phyloP scores from a whole-genome alignment of 1,140 invertebrate species.

The Drosophila insularis region DNA sequence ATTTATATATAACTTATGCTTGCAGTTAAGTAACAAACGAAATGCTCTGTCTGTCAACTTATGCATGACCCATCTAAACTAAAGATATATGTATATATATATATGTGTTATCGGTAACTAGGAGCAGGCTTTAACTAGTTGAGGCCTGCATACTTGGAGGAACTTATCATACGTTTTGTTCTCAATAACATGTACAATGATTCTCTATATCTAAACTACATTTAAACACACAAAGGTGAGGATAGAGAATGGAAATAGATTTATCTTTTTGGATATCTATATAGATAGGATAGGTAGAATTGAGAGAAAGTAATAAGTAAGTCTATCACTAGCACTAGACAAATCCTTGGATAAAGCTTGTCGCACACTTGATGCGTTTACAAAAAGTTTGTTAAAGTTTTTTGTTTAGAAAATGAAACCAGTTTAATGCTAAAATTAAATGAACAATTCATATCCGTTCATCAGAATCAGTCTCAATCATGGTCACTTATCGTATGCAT shows the following conservation, averaged over 20 bases:
- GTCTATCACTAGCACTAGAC: constrained; percentile 76
- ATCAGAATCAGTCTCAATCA: constrained; percentile 63
- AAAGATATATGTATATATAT: constrained; percentile 26
- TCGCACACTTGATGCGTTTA: constrained; percentile 15
- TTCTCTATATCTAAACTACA: constrained; percentile 53
- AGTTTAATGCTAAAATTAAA: constrained; percentile 45
- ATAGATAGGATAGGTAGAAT: constrained; percentile 24
- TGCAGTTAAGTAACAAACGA: constrained; percentile 24
- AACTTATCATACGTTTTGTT: constrained; percentile 72
- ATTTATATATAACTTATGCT: constrained; percentile 19
- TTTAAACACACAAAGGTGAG: constrained; percentile 40
- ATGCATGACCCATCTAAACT: constrained; percentile 31
- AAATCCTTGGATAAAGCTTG: constrained; percentile 26
- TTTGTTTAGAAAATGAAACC: constrained; percentile 53
- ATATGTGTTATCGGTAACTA: constrained; percentile 31
- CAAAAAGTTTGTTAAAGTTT: constrained; percentile 13
- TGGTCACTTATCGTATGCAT: neutral
- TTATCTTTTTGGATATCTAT: constrained; percentile 18
- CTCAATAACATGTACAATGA: constrained; percentile 67
- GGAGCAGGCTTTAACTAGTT: constrained; percentile 27
- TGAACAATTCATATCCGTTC: constrained; percentile 33
- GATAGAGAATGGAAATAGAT: constrained; percentile 27
- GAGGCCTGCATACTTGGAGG: constrained; percentile 68
- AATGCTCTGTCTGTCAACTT: constrained; percentile 26
- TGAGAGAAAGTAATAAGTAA: constrained; percentile 39